Evolutionary conservation across 2,113 vertebrate species (phyloP).

Genomic region (Chiloscyllium plagiosum): DNA sequence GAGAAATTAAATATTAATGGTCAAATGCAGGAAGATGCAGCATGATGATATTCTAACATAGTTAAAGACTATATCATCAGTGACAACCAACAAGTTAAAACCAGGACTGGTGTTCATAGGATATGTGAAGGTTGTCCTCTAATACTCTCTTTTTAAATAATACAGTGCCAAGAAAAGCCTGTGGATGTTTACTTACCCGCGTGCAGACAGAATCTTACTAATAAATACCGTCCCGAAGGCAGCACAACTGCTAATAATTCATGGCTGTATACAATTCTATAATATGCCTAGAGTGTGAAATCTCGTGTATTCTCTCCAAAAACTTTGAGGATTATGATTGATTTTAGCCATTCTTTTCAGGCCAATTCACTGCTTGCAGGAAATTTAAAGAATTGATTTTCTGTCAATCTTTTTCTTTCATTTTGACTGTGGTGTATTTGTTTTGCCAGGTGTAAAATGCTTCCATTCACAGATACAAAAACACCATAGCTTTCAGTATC

Average conservation of each 20-base stretch:
- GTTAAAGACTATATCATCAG: no score
- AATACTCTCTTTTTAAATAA: no score
- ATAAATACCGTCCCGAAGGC: no score
- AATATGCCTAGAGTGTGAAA: neutral
- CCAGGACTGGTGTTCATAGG: no score
- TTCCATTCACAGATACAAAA: neutral
- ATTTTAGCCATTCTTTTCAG: neutral
- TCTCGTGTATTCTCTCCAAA: neutral
- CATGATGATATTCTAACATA: no score
- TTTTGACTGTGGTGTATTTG: neutral
- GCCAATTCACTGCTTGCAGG: neutral
- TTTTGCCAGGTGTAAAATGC: neutral
- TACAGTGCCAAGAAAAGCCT: no score
- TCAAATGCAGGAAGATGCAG: no score
- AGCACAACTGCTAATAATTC: neutral
- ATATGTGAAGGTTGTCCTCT: no score
- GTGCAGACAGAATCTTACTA: no score
- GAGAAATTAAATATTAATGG: no score
- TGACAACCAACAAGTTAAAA: no score
- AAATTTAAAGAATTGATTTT: constrained; percentile 12
- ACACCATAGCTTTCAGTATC: neutral
- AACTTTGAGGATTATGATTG: constrained; percentile 16
- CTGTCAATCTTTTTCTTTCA: neutral
- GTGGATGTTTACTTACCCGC: no score
- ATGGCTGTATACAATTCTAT: neutral